Percentiles rank a stretch among this genome's conserved stretches.
phyloP scores from a whole-genome alignment of 2,797 vertebrate species.

The Eupleurogrammus muticus region DNA sequence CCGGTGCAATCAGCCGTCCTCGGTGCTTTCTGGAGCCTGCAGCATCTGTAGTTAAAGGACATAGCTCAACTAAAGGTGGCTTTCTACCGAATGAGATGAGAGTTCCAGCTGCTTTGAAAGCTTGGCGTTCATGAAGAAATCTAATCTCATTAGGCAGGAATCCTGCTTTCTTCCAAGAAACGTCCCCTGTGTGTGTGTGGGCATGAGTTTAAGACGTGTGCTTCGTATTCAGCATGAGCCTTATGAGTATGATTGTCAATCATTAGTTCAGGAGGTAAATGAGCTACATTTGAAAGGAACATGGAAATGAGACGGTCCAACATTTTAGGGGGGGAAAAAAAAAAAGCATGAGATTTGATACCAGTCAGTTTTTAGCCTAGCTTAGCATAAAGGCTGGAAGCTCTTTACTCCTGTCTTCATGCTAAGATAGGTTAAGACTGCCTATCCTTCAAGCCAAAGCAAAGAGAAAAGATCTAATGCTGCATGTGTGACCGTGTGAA shows the following conservation, averaged over 20 bases:
- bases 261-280: slow-evolving; percentile 30
- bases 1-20: slow-evolving; percentile 52
- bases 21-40: slow-evolving; percentile 40
- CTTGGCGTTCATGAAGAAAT: neutral
- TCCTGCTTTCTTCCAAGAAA: slow-evolving; percentile 6
- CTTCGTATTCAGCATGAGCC: slow-evolving; percentile 9
- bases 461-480: neutral
- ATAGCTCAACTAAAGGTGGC: neutral
- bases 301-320: neutral
- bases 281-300: slow-evolving; percentile 14
- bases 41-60: slow-evolving; percentile 14
- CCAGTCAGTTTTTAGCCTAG: neutral
- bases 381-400: neutral
- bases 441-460: neutral
- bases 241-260: neutral
- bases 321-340: slow-evolving; percentile 22
- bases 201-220: neutral
- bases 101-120: neutral
- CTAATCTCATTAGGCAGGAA: slow-evolving; percentile 7
- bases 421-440: slow-evolving; percentile 27
- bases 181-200: slow-evolving; percentile 5
- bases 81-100: slow-evolving; percentile 24
- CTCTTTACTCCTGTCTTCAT: neutral
- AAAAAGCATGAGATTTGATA: slow-evolving; percentile 3
- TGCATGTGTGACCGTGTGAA: neutral